Base-by-base conservation (phyloP, 2,797 vertebrate species). In the Podargus strigoides region DNA sequence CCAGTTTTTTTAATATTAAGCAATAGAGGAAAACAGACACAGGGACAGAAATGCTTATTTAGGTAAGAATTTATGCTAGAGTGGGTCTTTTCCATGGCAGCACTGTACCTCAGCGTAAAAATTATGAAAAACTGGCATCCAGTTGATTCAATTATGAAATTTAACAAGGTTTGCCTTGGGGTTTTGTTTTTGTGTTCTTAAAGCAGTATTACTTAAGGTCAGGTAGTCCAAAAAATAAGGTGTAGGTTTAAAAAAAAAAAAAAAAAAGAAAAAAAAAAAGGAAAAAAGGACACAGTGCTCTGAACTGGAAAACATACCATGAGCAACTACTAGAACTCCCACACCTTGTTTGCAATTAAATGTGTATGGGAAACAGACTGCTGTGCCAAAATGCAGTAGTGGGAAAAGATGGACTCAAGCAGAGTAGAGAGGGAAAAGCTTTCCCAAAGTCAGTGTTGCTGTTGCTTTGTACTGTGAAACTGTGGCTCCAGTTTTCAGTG, bases 281-380 rank as follows among this genome's bases (percentile, higher is more conserved):
- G 0, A 37, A 49, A 32, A 46, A 7, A 77, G 0, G 32, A 26
- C 22, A 73, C 39, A 20, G 16, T n/a, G 37, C 5, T 77, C 39
- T 46, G 55, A 81, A 42, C 41, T 92, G 41, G 36, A 83, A 74
- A 83, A 83, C 23, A 53, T 9, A 62, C 34, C 41, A 32, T 9
- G 10, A 52, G 63, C 59, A 90, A 85, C 73, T 19, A 89, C 24
- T 7, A 39, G 4, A 85, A 82, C 44, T 85, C 75, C 50, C 78
- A 91, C 41, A 77, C 39, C 44, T 81, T 39, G 47, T 85, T 70
- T 79, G 50, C 83, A 91, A 94, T 93, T 72, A 81, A 90, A 86
- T n/a, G n/a, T n/a, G n/a, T n/a, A n/a, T n/a, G n/a, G n/a, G n/a
- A n/a, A n/a, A n/a, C n/a, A n/a, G n/a, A n/a, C n/a, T n/a, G n/a